Evolutionary conservation across 2,113 vertebrate genomes (phyloP).

Genomic region (Menidia beryllina): DNA sequence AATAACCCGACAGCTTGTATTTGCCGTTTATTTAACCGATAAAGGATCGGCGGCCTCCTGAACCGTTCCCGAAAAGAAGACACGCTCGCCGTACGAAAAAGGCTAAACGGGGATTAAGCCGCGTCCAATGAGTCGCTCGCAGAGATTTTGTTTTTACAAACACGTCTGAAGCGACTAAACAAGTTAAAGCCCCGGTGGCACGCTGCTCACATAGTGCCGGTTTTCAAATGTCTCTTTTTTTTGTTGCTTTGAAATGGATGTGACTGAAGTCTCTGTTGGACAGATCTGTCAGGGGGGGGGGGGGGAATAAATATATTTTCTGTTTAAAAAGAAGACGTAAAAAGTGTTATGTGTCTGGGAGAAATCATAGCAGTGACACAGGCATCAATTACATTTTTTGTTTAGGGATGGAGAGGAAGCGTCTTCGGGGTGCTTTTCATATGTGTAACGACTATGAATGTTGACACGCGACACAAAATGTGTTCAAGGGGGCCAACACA

Average conservation of each 20-base stretch:
- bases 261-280: slow-evolving; percentile 27
- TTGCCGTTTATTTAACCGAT: slow-evolving; percentile 30
- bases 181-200: slow-evolving; percentile 55
- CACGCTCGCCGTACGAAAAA: slow-evolving; percentile 16
- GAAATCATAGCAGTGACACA: slow-evolving; percentile 14
- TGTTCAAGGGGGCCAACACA: background rate
- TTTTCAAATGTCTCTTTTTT: slow-evolving; percentile 33
- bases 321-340: slow-evolving; percentile 16
- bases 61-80: slow-evolving; percentile 27
- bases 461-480: background rate
- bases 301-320: background rate
- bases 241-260: slow-evolving; percentile 61
- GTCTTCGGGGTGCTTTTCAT: background rate
- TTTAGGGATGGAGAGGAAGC: background rate
- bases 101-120: slow-evolving; percentile 61
- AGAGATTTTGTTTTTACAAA: slow-evolving; percentile 57
- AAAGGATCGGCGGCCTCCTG: slow-evolving; percentile 19
- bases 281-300: slow-evolving; percentile 36
- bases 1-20: background rate
- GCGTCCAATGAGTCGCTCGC: slow-evolving; percentile 74
- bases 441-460: background rate
- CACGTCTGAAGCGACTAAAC: slow-evolving; percentile 54
- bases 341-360: slow-evolving; percentile 8
- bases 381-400: slow-evolving; percentile 10
- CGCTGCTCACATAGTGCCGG: slow-evolving; percentile 22